Base-by-base conservation (phyloP, 2,888 invertebrate species). In the Tetramorium bicarinatum region DNA sequence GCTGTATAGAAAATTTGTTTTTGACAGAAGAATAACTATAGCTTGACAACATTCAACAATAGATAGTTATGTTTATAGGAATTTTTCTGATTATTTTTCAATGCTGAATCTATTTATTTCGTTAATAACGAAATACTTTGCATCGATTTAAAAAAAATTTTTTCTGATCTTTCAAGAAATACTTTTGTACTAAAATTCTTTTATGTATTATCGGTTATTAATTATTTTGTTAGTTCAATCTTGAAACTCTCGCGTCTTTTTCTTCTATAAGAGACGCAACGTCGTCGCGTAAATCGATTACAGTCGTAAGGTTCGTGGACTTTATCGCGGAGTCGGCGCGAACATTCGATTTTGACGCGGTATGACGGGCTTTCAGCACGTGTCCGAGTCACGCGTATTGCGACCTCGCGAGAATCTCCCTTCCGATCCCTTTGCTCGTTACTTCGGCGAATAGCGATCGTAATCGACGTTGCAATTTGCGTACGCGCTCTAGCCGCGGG, bases 301-400 rank as follows among this genome's bases (percentile, higher is more conserved):
- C 62, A 67, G 38, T 77, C 67, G 64, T 82, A 75, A 64, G 18
- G 13, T 34, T 25, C 83, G 81, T 85, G 75, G 69, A 85, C 82
- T 83, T 87, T 83, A 84, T 85, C 77, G 86, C 83, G 64, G 49
- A 64, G 67, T 66, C 66, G 52, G 71, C 76, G 69, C 85, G 85
- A 85, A 71, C 81, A 84, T 89, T 87, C 79, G 88, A 89, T 86
- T 91, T 91, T 92, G 92, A 93, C 90, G 83, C 82, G 90, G 91
- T 90, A 92, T 92, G 92, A 93, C 92, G 91, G 77, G 85, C 82
- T 62, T 72, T 81, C 82, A 88, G 91, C 92, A 92, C 92, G 93
- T 87, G 92, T 90, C 52, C 34, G 83, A 64, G 82, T 86, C 83
- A 76, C 85, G 59, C 85, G 72, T 66, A 21, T 72, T n/a, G 81